Conservation (phyloP, 1,140 invertebrate genomes). For the Neodiprion lecontei region DNA sequence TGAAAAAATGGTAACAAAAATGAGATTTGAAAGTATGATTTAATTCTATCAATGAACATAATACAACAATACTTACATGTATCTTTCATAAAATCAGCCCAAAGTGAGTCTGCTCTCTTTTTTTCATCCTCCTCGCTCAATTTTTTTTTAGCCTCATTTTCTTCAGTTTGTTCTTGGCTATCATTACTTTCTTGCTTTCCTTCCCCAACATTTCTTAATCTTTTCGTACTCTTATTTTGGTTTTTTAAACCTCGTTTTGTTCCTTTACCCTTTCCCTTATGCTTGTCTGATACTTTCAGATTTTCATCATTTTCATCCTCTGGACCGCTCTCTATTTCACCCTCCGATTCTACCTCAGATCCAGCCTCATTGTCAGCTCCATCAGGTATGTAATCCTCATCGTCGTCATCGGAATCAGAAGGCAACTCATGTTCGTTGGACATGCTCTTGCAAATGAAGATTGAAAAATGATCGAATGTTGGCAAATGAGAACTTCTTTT, state of each 20-base stretch:
- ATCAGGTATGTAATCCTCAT: conserved; percentile 55
- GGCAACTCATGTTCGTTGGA: conserved; percentile 40
- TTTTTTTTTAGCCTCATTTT: conserved; percentile 39
- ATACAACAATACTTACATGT: conserved; percentile 59
- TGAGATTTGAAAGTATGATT: background rate
- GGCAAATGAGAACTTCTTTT: no score
- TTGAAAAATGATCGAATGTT: background rate
- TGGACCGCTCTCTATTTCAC: conserved; percentile 43
- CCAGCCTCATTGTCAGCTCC: conserved; percentile 41
- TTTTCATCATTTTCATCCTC: conserved; percentile 51
- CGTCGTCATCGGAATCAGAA: conserved; percentile 54
- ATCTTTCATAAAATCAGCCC: conserved; percentile 78
- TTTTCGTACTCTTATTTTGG: background rate
- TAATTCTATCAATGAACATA: background rate
- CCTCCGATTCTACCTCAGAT: conserved; percentile 53
- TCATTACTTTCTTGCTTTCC: conserved; percentile 14
- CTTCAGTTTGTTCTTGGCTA: conserved; percentile 13
- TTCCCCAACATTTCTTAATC: background rate
- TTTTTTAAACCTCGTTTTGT: conserved; percentile 12
- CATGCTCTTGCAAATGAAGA: conserved; percentile 24
- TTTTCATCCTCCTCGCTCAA: conserved; percentile 68
- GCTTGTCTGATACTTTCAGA: conserved; percentile 30
- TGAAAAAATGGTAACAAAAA: background rate
- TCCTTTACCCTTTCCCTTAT: conserved; percentile 19
- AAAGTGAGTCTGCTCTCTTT: conserved; percentile 73